Percentiles rank a stretch among this genome's conserved stretches.
phyloP scores from a whole-genome alignment of 2,888 invertebrate species.

The Cryptocephalus primarius region DNA sequence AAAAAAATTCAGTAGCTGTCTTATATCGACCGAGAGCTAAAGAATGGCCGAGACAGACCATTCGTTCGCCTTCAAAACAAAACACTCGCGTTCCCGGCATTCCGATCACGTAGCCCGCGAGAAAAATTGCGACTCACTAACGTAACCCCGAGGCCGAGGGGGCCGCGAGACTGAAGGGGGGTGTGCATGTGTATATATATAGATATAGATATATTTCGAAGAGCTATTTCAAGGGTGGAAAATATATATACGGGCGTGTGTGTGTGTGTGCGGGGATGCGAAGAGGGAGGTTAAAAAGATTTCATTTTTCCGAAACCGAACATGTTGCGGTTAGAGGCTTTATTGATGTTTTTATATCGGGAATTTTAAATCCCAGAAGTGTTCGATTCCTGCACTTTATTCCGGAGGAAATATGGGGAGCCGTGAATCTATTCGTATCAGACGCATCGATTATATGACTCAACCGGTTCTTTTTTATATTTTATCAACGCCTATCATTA shows the following conservation, averaged over 20 bases:
- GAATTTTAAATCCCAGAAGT: conserved; percentile 26
- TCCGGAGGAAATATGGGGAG: neutral
- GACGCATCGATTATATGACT: too few species aligned
- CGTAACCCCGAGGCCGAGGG: conserved; percentile 28
- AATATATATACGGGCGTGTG: too few species aligned
- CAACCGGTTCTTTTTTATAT: too few species aligned
- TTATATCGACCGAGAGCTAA: conserved; percentile 1
- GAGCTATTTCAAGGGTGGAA: conserved; percentile 35
- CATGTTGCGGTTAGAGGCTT: conserved; percentile 34
- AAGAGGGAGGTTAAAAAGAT: conserved; percentile 35
- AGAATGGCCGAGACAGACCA: conserved; percentile 8
- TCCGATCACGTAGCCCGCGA: conserved; percentile 38
- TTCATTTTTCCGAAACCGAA: conserved; percentile 37
- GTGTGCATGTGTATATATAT: conserved; percentile 1
- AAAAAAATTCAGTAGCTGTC: neutral
- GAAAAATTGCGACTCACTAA: conserved; percentile 40
- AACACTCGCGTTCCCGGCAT: conserved; percentile 29
- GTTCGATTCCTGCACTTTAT: conserved; percentile 7
- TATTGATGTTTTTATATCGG: conserved; percentile 33
- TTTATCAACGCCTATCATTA: neutral
- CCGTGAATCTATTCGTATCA: too few species aligned
- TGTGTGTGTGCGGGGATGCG: conserved; percentile 20
- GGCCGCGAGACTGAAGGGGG: conserved; percentile 11
- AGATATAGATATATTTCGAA: conserved; percentile 28
- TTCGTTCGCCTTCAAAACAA: conserved; percentile 29